These are phyloP conservation scores for Stomorhina lunata DNA, from an alignment of 2,888 invertebrate species.

Conservation along the genomic window DNA sequence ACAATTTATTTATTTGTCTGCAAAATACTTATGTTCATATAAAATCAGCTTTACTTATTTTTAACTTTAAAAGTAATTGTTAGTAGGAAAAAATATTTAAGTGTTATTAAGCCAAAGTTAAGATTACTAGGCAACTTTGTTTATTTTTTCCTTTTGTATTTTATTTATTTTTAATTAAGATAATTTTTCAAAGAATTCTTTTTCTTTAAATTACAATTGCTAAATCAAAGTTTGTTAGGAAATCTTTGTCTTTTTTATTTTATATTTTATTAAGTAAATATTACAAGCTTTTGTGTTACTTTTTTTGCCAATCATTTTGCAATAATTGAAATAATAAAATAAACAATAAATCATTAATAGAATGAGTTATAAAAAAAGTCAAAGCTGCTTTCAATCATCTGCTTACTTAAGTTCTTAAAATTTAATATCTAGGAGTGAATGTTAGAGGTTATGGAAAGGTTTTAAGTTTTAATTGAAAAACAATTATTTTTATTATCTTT, in stretches of 20 bases:
- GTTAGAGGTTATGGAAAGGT: neutral
- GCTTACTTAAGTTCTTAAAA: neutral
- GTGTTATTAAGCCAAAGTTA: neutral
- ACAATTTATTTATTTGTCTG: neutral
- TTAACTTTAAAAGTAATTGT: constrained; percentile 10
- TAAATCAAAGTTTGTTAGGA: neutral
- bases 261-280: neutral
- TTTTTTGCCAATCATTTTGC: constrained; percentile 28
- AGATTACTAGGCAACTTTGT: constrained; percentile 3
- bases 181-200: constrained; percentile 16
- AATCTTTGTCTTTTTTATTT: constrained; percentile 1
- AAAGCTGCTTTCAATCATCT: neutral
- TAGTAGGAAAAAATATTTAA: constrained; percentile 18
- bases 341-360: constrained; percentile 11
- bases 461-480: neutral
- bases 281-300: neutral
- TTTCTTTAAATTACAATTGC: neutral
- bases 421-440: neutral
- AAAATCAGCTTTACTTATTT: constrained; percentile 13
- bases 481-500: neutral
- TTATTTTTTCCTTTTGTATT: neutral
- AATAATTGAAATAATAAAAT: neutral
- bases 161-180: constrained; percentile 45
- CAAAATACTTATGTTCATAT: neutral
- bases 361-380: constrained; percentile 2